Conservation (phyloP, 2,888 invertebrate genomes). For the Sphecodes monilicornis region DNA sequence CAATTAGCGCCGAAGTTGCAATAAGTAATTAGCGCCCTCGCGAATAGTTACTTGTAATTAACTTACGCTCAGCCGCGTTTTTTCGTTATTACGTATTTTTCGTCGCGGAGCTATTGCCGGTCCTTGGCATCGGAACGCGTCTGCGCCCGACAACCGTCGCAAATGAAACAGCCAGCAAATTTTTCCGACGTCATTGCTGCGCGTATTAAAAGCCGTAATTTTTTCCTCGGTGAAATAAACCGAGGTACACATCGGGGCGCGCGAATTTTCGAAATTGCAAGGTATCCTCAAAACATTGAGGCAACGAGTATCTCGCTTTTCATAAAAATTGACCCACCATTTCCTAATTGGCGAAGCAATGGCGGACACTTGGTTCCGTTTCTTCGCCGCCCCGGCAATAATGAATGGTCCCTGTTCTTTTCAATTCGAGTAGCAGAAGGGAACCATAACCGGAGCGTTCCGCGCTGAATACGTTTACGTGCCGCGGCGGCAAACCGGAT, state of each 20-base stretch:
- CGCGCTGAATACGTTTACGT: not conserved
- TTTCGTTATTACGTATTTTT: conserved; percentile 74
- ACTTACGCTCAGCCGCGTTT: conserved; percentile 75
- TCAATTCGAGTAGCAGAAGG: not conserved
- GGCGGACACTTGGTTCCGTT: not conserved
- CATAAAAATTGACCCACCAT: not conserved
- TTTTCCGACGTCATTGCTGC: not conserved
- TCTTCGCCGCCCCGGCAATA: not conserved
- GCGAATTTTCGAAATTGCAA: not conserved
- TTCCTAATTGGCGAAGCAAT: not conserved
- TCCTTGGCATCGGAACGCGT: conserved; percentile 52
- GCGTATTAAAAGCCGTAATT: not conserved
- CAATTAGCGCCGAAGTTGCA: conserved; percentile 81
- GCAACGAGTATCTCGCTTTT: too few species aligned
- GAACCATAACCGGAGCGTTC: not conserved
- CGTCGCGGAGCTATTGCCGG: conserved; percentile 56
- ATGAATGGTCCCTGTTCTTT: not conserved
- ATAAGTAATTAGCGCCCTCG: conserved; percentile 80
- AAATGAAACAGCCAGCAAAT: conserved; percentile 23
- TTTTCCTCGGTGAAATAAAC: not conserved
- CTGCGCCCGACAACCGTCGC: conserved; percentile 43
- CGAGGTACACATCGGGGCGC: not conserved
- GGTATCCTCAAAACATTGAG: not conserved
- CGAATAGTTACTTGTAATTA: conserved; percentile 78
- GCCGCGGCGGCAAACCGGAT: not conserved